Percentiles rank a stretch among this genome's conserved stretches.
Conservation (phyloP, 92 coral and sea anemone species). For the Porites lobata region DNA sequence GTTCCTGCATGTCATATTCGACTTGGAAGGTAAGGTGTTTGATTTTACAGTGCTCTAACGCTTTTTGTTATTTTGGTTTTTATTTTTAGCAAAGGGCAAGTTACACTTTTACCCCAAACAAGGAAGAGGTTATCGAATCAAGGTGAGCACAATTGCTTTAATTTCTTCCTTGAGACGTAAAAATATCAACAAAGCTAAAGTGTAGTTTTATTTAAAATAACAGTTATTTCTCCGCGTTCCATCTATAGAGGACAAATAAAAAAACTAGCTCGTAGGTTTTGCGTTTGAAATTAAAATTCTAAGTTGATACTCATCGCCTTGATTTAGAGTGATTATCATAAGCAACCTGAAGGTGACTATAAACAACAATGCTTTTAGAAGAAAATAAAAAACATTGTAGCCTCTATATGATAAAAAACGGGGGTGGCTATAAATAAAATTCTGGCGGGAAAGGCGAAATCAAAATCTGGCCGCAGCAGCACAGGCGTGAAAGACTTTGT, state of each 20-base stretch:
- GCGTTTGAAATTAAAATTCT: background rate
- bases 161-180: background rate
- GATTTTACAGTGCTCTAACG: background rate
- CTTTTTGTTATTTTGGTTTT: background rate
- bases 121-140: slow-evolving; percentile 85
- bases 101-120: slow-evolving; percentile 88
- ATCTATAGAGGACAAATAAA: background rate
- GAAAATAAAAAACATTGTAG: no score
- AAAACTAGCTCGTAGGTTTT: background rate
- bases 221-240: background rate
- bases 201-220: background rate
- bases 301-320: background rate
- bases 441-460: no score
- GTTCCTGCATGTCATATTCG: background rate
- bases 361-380: background rate
- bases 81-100: slow-evolving; percentile 72
- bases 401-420: no score
- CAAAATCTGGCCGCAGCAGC: no score
- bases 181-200: background rate
- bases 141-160: slow-evolving; percentile 59
- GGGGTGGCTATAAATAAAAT: no score
- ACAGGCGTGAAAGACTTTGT: no score
- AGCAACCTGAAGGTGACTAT: background rate
- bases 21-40: slow-evolving; percentile 1
- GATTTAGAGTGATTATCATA: no score